These are phyloP conservation scores for Lutjanus campechanus DNA, from an alignment of 2,797 vertebrate genomes.

Conservation along the genomic window DNA sequence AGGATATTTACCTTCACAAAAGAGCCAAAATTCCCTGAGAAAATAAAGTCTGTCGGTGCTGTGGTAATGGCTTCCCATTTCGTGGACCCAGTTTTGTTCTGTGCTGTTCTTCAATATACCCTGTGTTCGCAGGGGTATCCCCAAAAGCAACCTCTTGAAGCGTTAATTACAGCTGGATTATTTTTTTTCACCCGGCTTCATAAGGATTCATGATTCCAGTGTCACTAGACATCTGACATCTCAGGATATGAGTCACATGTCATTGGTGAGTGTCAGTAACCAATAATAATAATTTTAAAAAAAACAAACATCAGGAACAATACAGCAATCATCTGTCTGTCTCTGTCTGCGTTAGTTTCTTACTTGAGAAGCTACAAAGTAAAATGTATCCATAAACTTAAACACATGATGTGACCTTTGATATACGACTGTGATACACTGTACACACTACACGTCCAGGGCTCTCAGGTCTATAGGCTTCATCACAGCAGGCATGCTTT, in stretches of 20 bases:
- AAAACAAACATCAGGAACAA: background rate
- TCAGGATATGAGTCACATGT: background rate
- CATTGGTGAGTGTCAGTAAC: background rate
- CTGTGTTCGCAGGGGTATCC: background rate
- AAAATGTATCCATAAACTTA: background rate
- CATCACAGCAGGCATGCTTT: conserved; percentile 14
- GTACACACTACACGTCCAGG: background rate
- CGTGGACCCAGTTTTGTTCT: too few relatives aligned
- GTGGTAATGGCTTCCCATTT: background rate
- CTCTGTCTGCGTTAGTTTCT: background rate
- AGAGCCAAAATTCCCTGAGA: too few relatives aligned
- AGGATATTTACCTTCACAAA: too few relatives aligned
- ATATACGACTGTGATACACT: conserved; percentile 2
- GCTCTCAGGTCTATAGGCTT: conserved; percentile 19
- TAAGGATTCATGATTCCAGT: background rate
- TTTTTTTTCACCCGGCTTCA: background rate
- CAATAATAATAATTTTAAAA: too few relatives aligned
- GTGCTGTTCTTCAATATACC: background rate
- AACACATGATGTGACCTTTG: conserved; percentile 8
- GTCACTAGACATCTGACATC: background rate
- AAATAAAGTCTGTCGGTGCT: background rate
- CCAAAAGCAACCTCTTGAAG: background rate
- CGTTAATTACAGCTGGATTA: background rate
- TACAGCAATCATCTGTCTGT: background rate
- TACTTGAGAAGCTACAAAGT: background rate